Conservation (phyloP, 2,888 invertebrate genomes). For the Catocala fraxini region DNA sequence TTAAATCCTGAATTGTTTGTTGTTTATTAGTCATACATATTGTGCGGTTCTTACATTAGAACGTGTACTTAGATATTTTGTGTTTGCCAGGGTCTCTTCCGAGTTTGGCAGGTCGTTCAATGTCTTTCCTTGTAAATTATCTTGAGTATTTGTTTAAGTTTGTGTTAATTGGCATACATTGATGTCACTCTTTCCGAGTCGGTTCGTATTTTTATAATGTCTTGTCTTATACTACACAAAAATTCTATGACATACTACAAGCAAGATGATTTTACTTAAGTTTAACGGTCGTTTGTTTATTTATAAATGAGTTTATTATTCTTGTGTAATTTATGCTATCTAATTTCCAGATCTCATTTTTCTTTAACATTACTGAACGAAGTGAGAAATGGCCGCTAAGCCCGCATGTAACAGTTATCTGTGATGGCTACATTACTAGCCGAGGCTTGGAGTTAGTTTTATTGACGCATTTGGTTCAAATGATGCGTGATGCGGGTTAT, state of each 20-base stretch:
- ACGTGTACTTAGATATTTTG: conserved; percentile 53
- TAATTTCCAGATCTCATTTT: conserved; percentile 2
- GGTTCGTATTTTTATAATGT: background rate
- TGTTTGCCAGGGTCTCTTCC: conserved; percentile 62
- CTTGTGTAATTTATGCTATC: background rate
- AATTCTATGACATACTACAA: background rate
- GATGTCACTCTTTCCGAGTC: conserved; percentile 35
- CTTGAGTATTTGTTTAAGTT: conserved; percentile 37
- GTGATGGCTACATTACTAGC: conserved; percentile 51
- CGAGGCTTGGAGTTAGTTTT: conserved; percentile 56
- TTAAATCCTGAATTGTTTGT: conserved; percentile 16
- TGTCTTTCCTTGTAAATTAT: conserved; percentile 43
- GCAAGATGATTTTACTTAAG: background rate
- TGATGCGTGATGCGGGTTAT: conserved; percentile 64
- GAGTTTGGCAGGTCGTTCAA: conserved; percentile 47
- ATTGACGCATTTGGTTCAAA: conserved; percentile 65
- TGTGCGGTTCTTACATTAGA: conserved; percentile 42
- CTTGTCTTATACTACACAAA: too few relatives aligned
- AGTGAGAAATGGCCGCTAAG: conserved; percentile 40
- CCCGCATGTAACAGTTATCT: conserved; percentile 63
- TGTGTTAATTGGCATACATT: conserved; percentile 45
- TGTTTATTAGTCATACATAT: conserved; percentile 22
- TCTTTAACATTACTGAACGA: conserved; percentile 26
- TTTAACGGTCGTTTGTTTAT: too few relatives aligned
- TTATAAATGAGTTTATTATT: background rate